These are phyloP conservation scores for Empis stercorea DNA, from an alignment of 2,888 invertebrate species.

Conservation along the genomic window DNA sequence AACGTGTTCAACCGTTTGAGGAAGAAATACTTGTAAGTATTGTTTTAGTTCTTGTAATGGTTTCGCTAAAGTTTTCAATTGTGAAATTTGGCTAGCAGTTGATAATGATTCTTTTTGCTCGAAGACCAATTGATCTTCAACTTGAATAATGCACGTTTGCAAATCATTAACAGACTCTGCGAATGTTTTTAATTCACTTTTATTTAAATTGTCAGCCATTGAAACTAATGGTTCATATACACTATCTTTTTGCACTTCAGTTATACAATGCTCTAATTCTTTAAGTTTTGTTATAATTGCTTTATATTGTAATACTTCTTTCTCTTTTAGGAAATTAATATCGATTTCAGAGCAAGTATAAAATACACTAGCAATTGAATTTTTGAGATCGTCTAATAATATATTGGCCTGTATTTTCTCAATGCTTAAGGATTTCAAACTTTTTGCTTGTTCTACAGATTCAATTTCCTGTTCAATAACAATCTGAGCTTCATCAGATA, in stretches of 20 bases:
- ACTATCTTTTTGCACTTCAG: constrained; percentile 29
- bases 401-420: constrained; percentile 12
- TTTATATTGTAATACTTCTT: constrained; percentile 20
- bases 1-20: constrained; percentile 19
- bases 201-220: constrained; percentile 28
- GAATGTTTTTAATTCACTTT: constrained; percentile 24
- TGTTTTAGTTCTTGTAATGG: constrained; percentile 27
- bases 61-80: constrained; percentile 21
- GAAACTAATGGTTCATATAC: constrained; percentile 25
- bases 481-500: constrained; percentile 15
- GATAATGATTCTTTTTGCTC: constrained; percentile 13
- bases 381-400: constrained; percentile 24
- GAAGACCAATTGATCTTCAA: constrained; percentile 21
- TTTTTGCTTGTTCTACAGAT: constrained; percentile 9
- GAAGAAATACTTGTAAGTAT: constrained; percentile 19
- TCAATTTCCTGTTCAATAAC: constrained; percentile 5
- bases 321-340: constrained; percentile 15
- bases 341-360: constrained; percentile 24
- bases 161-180: constrained; percentile 27
- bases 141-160: constrained; percentile 26
- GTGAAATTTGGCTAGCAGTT: constrained; percentile 17
- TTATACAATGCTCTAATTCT: constrained; percentile 32
- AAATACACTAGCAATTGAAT: constrained; percentile 25
- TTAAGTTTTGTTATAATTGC: constrained; percentile 30
- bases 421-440: neutral